phyloP scores from a whole-genome alignment of 2,113 vertebrate genomes.

The Dascyllus trimaculatus region DNA sequence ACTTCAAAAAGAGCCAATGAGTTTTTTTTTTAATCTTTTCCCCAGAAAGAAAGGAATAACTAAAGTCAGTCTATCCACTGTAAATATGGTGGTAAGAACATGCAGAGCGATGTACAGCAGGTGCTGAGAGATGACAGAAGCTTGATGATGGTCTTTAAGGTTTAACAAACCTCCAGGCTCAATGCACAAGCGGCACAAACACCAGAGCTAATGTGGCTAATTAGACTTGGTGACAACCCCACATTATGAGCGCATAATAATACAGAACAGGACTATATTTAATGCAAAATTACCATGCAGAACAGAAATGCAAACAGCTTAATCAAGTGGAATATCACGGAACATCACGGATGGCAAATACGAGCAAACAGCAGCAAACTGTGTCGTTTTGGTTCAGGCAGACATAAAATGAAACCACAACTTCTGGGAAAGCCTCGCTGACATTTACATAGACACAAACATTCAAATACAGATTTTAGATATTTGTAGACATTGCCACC shows the following conservation, averaged over 20 bases:
- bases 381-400: neutral
- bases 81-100: neutral
- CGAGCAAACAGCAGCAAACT: too few species aligned
- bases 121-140: constrained; percentile 14
- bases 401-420: neutral
- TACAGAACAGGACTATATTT: constrained; percentile 22
- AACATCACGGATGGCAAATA: too few species aligned
- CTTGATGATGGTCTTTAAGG: constrained; percentile 13
- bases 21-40: neutral
- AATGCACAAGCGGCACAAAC: constrained; percentile 1
- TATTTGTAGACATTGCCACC: neutral
- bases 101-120: neutral
- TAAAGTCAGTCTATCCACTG: neutral
- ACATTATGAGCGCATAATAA: constrained; percentile 3
- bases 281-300: neutral
- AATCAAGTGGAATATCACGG: neutral
- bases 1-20: neutral
- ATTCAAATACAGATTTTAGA: too few species aligned
- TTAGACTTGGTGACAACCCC: constrained; percentile 4
- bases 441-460: too few species aligned
- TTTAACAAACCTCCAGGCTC: constrained; percentile 6
- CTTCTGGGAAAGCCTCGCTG: too few species aligned
- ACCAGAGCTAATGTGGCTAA: constrained; percentile 15
- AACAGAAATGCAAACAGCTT: constrained; percentile 4
- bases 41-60: neutral